phyloP scores from a whole-genome alignment of 2,113 vertebrate species.

The Corydoras sp. region DNA sequence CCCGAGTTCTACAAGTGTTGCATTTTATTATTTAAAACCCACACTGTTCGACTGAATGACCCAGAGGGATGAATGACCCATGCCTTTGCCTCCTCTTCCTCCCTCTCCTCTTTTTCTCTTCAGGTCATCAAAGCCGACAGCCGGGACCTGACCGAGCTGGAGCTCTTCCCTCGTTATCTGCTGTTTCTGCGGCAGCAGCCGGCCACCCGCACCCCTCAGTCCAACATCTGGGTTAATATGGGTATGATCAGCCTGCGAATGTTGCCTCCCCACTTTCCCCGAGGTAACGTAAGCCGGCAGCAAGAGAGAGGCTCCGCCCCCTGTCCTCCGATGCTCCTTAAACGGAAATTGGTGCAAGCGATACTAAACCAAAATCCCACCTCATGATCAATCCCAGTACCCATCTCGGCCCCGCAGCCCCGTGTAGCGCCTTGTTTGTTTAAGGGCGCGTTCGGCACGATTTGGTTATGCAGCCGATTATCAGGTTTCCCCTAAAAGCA shows the following conservation, averaged over 20 bases:
- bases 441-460: slow-evolving; percentile 1
- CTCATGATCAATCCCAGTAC: slow-evolving; percentile 35
- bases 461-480: slow-evolving; percentile 24
- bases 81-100: background rate
- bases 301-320: slow-evolving; percentile 72
- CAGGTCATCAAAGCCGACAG: slow-evolving; percentile 88
- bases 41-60: too few species aligned
- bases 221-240: slow-evolving; percentile 99
- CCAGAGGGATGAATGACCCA: too few species aligned
- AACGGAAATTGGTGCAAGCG: slow-evolving; percentile 11
- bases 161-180: slow-evolving; percentile 89
- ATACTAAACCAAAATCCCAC: slow-evolving; percentile 5
- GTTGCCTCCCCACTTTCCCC: slow-evolving; percentile 88
- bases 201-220: slow-evolving; percentile 86
- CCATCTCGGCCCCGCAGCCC: slow-evolving; percentile 16
- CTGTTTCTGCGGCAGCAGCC: slow-evolving; percentile 95
- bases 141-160: slow-evolving; percentile 75
- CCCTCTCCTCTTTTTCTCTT: background rate
- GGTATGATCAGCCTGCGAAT: slow-evolving; percentile 99
- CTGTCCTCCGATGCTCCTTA: slow-evolving; percentile 27
- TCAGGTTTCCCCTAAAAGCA: slow-evolving; percentile 24
- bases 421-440: slow-evolving; percentile 10
- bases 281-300: slow-evolving; percentile 99
- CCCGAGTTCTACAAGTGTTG: background rate
- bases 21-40: background rate